A percentile compares a stretch with the other conserved stretches of the same genome.
These are phyloP conservation scores for Tauraco hartlaubi DNA, from an alignment of 2,797 vertebrate species.

Conservation along the genomic window DNA sequence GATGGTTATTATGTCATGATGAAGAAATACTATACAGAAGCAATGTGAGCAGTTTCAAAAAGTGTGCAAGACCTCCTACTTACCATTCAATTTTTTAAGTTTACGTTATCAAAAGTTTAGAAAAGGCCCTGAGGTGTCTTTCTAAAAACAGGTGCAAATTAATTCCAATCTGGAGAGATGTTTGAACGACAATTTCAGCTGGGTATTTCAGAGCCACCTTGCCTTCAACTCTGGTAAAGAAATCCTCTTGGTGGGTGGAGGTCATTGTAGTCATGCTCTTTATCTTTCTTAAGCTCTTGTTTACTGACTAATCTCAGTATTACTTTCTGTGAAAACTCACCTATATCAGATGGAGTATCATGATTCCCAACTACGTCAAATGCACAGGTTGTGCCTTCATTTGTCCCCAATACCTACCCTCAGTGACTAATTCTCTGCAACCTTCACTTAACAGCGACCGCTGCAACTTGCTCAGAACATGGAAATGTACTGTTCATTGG, in stretches of 20 bases:
- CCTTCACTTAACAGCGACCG: background rate
- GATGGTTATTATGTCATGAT: background rate
- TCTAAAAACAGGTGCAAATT: conserved; percentile 2
- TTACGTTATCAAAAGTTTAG: background rate
- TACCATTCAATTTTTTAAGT: conserved; percentile 12
- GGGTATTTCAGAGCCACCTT: background rate
- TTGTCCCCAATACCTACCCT: background rate
- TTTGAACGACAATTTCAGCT: background rate
- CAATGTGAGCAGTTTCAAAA: background rate
- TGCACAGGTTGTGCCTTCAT: background rate
- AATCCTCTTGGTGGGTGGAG: background rate
- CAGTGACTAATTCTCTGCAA: background rate
- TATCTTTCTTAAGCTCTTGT: background rate
- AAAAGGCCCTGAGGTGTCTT: conserved; percentile 28
- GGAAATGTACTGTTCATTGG: background rate
- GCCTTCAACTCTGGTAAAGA: background rate
- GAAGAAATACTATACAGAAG: background rate
- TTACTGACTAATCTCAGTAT: background rate
- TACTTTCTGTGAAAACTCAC: background rate
- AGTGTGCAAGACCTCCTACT: background rate
- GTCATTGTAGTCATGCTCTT: background rate
- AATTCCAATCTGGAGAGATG: background rate
- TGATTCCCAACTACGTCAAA: background rate
- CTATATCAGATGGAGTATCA: background rate
- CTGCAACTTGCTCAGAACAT: background rate